Base-by-base conservation (phyloP, 92 coral and sea anemone genomes). In the Epizoanthus stellaris region DNA sequence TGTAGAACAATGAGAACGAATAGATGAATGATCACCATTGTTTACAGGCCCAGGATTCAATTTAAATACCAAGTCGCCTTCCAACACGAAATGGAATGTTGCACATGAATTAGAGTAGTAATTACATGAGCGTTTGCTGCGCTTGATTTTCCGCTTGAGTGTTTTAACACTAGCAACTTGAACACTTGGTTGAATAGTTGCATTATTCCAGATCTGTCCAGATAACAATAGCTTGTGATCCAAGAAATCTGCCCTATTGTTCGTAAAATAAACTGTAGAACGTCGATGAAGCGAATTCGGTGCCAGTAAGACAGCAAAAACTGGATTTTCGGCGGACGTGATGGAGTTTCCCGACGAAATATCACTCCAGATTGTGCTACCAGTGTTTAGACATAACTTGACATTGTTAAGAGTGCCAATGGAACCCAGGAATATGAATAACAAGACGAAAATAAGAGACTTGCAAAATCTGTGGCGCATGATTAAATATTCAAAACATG, bases 1-100 rank as follows among this genome's bases (percentile, higher is more conserved):
- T 60, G 13, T 60, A 60, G 65, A 60, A 60, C 25, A 60, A 60
- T 60, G 25, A 14, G 67, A 61, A 19, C 67, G 67, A 61, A n/a
- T n/a, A 5, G 67, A 4, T 61, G 30, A 61, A 17, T 61, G 67
- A 61, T 61, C 67, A n/a, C 1, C 67, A n/a, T 61, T 61, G 25
- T 60, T 60, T 60, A 49, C 67, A 61, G 25, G 30, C 67, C 67
- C 67, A 0, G 67, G 25, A 61, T 61, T 60, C 67, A n/a, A 61
- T 61, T 61, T 17, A 61, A 61, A 61, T 61, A 61, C 67, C 1
- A 61, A 61, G 67, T 61, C 67, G 67, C 25, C 67, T 61, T 61
- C 34, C 30, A 61, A 61, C 67, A 17, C 25, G 19, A 3, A 61
- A 61, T n/a, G 67, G 67, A 61, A 61, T 61, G 67, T 17, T 9